Base-by-base conservation (phyloP, 2,797 vertebrate species). In the Lindbergichthys nudifrons region DNA sequence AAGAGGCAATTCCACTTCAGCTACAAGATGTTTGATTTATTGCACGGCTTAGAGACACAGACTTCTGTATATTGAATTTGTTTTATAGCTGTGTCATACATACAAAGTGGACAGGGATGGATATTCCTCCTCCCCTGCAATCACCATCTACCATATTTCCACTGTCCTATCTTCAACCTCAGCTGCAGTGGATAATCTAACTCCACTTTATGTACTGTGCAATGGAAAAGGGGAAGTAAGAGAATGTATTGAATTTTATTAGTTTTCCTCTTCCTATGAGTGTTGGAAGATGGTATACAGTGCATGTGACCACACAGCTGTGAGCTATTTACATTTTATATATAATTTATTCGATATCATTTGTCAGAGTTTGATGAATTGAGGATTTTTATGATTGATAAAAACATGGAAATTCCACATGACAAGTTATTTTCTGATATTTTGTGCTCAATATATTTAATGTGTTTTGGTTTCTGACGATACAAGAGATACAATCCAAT, bases 1-100 rank as follows among this genome's bases (percentile, higher is more conserved):
- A 88, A 84, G 81, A 88, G 63, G 46, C 82, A 72, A 82, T 87
- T 70, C 73, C 62, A 79, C 77, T 18, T 19, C 42, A 7, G 65
- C 66, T 73, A 65, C 73, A 68, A 67, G 32, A 74, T 13, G 47
- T 54, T 15, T 70, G 77, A 91, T 90, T 88, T 81, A 91, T 73
- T 4, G n/a, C 0, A 0, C 65, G 63, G 60, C 52, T 76, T 21
- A 65, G 23, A 21, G 50, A 11, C 14, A 41, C 43, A 21, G 59
- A 76, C 65, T 64, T 65, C 68, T 75, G 23, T 62, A 16, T 73
- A 77, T 58, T 81, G 79, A 68, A 75, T 85, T 73, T 64, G 63
- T 80, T 90, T 91, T 87, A 90, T 82, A 43, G 80, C 66, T 63
- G 71, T 63, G 64, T 76, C 81, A 53, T 67, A 69, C 45, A 62